phyloP scores from a whole-genome alignment of 2,888 invertebrate genomes.

The Dicycla oo region DNA sequence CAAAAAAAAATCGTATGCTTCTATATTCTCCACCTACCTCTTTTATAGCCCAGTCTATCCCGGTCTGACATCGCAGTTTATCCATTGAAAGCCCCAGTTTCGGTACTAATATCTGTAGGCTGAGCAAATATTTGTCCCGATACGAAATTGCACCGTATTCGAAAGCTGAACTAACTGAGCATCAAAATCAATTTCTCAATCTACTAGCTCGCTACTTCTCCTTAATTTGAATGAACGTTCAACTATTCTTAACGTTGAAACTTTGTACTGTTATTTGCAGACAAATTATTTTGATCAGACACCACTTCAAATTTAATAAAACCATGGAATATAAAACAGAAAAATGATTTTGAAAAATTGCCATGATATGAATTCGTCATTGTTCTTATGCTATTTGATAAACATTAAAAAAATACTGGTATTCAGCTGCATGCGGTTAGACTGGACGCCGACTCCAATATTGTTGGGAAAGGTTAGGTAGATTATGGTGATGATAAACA shows the following conservation, averaged over 20 bases:
- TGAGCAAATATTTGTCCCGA: constrained; percentile 30
- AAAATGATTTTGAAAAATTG: neutral
- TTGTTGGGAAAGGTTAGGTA: too few species aligned
- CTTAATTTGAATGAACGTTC: constrained; percentile 25
- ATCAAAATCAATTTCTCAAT: constrained; percentile 30
- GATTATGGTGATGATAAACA: too few species aligned
- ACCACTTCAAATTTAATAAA: neutral
- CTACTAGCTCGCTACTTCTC: neutral
- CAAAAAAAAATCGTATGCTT: neutral
- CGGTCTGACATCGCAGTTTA: neutral
- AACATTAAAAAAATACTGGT: too few species aligned
- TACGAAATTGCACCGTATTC: constrained; percentile 37
- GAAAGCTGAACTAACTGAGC: constrained; percentile 29
- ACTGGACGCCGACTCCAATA: too few species aligned
- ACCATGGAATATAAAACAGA: too few species aligned
- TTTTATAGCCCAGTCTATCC: neutral
- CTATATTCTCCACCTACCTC: neutral
- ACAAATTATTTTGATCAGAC: neutral
- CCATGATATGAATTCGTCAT: neutral
- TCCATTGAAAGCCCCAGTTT: constrained; percentile 1
- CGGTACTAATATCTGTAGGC: constrained; percentile 14
- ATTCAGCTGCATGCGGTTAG: too few species aligned
- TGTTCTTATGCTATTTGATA: neutral
- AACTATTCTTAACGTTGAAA: neutral
- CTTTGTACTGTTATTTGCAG: constrained; percentile 5